Evolutionary conservation across 1,140 invertebrate species (phyloP).

Genomic region (Drosophila ogumai): DNA sequence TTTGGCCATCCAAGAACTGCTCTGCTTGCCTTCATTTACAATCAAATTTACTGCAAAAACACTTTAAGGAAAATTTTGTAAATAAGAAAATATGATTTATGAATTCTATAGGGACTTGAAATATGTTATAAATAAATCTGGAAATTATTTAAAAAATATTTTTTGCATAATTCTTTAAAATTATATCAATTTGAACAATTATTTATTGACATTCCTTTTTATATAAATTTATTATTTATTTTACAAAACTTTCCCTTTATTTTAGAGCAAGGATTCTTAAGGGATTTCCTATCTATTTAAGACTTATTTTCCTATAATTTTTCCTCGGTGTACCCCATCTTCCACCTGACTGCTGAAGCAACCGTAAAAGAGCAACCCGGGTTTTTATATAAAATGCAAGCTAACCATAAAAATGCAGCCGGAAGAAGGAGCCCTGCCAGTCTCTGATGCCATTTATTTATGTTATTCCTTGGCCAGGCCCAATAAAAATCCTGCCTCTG

Average conservation of each 20-base stretch:
- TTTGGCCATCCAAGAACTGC: slow-evolving; percentile 20
- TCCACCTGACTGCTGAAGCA: slow-evolving; percentile 37
- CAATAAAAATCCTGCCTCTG: slow-evolving; percentile 42
- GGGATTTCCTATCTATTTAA: neutral
- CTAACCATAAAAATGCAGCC: slow-evolving; percentile 73
- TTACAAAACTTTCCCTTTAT: no score
- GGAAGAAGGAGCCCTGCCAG: neutral
- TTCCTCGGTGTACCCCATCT: slow-evolving; percentile 15
- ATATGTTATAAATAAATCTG: no score
- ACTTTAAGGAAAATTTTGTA: slow-evolving; percentile 17
- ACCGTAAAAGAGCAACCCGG: slow-evolving; percentile 51
- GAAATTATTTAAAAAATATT: neutral
- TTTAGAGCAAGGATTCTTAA: no score
- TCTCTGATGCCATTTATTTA: slow-evolving; percentile 49
- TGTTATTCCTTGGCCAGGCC: slow-evolving; percentile 53
- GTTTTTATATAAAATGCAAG: slow-evolving; percentile 67
- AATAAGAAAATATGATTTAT: neutral
- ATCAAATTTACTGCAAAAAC: slow-evolving; percentile 66
- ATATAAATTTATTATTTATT: no score
- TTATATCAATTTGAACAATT: no score
- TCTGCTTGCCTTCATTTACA: slow-evolving; percentile 43
- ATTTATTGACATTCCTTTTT: no score
- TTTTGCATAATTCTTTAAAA: neutral
- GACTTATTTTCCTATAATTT: neutral
- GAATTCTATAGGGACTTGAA: neutral